phyloP scores from a whole-genome alignment of 2,797 vertebrate genomes.

The Pogonophryne albipinna region DNA sequence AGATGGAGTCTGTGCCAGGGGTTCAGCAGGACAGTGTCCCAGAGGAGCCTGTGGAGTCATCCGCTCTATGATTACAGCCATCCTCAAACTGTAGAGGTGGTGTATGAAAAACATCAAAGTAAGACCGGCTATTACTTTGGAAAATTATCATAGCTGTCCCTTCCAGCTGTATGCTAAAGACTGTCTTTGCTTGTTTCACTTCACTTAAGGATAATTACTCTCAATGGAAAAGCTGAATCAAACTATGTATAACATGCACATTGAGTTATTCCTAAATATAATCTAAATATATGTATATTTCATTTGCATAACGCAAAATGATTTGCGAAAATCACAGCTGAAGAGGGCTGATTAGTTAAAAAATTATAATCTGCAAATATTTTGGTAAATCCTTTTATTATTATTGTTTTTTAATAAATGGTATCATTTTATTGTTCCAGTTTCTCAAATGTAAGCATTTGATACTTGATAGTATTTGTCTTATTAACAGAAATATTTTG shows the following conservation, averaged over 20 bases:
- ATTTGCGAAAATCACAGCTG: not conserved
- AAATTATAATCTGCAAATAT: conserved; percentile 1
- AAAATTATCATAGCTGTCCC: conserved; percentile 26
- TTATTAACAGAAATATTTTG: not conserved
- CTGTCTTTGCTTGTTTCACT: conserved; percentile 55
- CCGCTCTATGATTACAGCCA: conserved; percentile 65
- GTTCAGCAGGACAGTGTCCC: conserved; percentile 45
- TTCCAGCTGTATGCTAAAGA: conserved; percentile 49
- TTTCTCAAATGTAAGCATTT: conserved; percentile 4
- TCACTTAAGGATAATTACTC: conserved; percentile 28
- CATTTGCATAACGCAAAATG: conserved; percentile 1
- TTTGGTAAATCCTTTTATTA: not conserved
- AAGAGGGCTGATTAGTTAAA: not conserved
- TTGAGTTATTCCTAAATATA: not conserved
- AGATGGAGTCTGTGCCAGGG: conserved; percentile 75
- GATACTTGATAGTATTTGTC: conserved; percentile 10
- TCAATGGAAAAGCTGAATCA: conserved; percentile 54
- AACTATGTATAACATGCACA: conserved; percentile 17
- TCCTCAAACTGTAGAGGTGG: conserved; percentile 21
- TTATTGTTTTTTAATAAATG: too few species aligned
- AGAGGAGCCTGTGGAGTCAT: conserved; percentile 70
- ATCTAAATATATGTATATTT: not conserved
- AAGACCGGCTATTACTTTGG: conserved; percentile 29
- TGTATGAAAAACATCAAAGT: conserved; percentile 22
- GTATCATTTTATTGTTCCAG: not conserved